Evolutionary conservation across 2,113 vertebrate species (phyloP).

Genomic region (Chloropsis cyanopogon): DNA sequence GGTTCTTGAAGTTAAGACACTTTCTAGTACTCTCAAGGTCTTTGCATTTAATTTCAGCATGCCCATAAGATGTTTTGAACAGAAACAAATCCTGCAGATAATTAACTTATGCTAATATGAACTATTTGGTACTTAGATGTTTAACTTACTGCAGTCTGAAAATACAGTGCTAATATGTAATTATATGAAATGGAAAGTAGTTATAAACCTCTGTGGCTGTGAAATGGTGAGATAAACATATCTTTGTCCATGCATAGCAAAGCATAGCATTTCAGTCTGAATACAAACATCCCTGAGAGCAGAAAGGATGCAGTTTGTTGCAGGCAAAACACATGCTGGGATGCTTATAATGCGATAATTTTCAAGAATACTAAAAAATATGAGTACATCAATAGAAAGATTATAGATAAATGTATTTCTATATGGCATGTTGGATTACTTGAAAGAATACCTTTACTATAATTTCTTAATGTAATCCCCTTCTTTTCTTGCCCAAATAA

Average conservation of each 20-base stretch:
- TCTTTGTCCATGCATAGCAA: slow-evolving; percentile 59
- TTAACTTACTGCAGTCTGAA: slow-evolving; percentile 43
- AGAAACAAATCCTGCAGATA: slow-evolving; percentile 36
- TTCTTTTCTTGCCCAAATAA: slow-evolving; percentile 17
- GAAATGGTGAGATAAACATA: slow-evolving; percentile 20
- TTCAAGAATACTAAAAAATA: slow-evolving; percentile 8
- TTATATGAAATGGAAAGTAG: slow-evolving; percentile 42
- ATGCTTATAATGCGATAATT: slow-evolving; percentile 5
- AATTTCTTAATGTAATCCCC: background rate
- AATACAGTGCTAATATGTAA: slow-evolving; percentile 18
- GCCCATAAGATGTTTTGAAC: slow-evolving; percentile 39
- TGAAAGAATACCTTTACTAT: slow-evolving; percentile 14
- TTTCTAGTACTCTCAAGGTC: slow-evolving; percentile 4
- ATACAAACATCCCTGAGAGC: slow-evolving; percentile 23
- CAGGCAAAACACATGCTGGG: slow-evolving; percentile 67
- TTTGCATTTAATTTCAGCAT: slow-evolving; percentile 41
- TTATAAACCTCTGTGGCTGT: background rate
- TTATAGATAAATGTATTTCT: background rate
- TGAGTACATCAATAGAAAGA: background rate
- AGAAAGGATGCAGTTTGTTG: slow-evolving; percentile 14
- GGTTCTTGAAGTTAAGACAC: background rate
- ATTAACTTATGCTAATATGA: slow-evolving; percentile 35
- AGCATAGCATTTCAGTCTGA: background rate
- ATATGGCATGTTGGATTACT: slow-evolving; percentile 10
- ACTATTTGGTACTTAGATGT: slow-evolving; percentile 1